Percentiles rank a stretch among this genome's conserved stretches.
Conservation (phyloP, 2,113 vertebrate genomes). For the Physeter macrocephalus region DNA sequence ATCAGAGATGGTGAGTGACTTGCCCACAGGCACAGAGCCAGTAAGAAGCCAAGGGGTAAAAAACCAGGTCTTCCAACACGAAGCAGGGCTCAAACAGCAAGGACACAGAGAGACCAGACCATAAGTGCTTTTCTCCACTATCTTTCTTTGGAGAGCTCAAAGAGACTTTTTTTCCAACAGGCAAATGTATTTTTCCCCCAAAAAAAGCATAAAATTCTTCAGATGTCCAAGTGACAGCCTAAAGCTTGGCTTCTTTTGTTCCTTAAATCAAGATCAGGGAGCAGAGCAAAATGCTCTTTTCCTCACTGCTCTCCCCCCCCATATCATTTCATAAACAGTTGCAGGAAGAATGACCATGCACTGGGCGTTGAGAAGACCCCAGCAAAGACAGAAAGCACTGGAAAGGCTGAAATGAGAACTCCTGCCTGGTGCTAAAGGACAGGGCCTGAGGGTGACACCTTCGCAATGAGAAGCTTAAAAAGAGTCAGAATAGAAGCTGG, state of each 20-base stretch:
- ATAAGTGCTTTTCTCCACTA: neutral
- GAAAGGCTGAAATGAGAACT: neutral
- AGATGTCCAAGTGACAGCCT: neutral
- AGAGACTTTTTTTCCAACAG: slow-evolving; percentile 17
- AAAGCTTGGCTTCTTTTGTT: slow-evolving; percentile 47
- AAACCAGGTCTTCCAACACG: neutral
- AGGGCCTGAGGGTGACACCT: neutral
- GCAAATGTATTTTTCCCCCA: neutral
- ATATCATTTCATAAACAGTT: neutral
- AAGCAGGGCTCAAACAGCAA: neutral
- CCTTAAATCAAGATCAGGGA: slow-evolving; percentile 41
- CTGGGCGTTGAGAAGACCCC: neutral
- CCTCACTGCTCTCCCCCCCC: neutral
- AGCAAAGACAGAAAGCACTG: neutral
- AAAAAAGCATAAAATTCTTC: slow-evolving; percentile 37
- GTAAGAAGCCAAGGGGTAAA: neutral
- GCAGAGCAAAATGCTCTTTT: neutral
- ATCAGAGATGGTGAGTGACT: neutral
- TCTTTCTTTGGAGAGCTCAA: slow-evolving; percentile 33
- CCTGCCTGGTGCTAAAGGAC: neutral
- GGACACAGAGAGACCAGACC: neutral
- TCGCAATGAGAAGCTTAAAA: neutral
- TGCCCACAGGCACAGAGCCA: neutral
- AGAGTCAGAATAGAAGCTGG: neutral
- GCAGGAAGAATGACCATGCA: neutral